Conservation (phyloP, 1,140 invertebrate species). For the Pteromalus puparum region DNA sequence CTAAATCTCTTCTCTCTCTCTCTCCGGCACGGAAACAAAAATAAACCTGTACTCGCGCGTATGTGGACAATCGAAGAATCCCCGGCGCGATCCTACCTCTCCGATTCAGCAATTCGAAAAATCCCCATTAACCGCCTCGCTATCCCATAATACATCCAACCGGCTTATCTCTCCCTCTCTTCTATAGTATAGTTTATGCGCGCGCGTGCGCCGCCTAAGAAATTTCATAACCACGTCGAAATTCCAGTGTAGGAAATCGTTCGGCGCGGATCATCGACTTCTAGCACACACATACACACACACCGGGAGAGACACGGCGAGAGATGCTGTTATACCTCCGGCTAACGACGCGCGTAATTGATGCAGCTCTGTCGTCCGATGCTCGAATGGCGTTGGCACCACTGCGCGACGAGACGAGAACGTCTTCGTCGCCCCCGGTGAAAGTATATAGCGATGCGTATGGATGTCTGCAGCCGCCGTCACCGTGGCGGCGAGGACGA, state of each 20-base stretch:
- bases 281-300: no score
- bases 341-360: constrained; percentile 48
- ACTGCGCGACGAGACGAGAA: constrained; percentile 19
- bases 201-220: not conserved
- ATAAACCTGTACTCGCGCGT: no score
- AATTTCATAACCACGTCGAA: constrained; percentile 49
- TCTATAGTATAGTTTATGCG: not conserved
- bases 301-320: not conserved
- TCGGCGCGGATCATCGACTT: constrained; percentile 45
- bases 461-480: not conserved
- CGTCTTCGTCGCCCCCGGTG: constrained; percentile 27
- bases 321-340: constrained; percentile 38
- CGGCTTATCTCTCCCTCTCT: not conserved
- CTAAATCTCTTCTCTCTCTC: not conserved
- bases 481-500: not conserved
- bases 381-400: not conserved
- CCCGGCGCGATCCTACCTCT: not conserved
- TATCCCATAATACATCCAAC: not conserved
- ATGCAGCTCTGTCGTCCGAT: constrained; percentile 31
- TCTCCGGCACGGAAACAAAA: no score
- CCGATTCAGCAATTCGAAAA: constrained; percentile 37
- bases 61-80: no score
- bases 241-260: constrained; percentile 47
- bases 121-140: constrained; percentile 32
- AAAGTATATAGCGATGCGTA: constrained; percentile 24